Base-by-base conservation (phyloP, 2,113 vertebrate genomes). In the Myrmophylax atrothorax region DNA sequence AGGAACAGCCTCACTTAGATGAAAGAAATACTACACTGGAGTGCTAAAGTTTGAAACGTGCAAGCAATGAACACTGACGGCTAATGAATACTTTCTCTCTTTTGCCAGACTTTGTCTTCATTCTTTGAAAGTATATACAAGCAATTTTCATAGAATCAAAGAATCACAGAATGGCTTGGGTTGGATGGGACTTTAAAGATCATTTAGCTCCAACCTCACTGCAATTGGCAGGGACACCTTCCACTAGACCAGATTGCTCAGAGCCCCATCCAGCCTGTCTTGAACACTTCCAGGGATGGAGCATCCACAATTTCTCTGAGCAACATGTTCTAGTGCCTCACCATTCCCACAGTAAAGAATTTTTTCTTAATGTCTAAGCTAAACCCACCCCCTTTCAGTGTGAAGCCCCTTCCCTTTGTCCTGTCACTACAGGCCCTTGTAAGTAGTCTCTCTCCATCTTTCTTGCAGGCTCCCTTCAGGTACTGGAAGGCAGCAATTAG, bases 381-480 rank as follows among this genome's bases (percentile, higher is more conserved):
- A 52, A 74, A 59, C 12, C 8, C 29, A 46, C 15, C 9, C 18
- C 46, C 18, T 47, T 47, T 47, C 52, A 59, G 6, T 44, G 35
- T 0, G 0, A 74, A 26, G 23, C 7, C 25, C 7, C 16, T 60
- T 9, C 7, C 59, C 24, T 25, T 67, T 52, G 28, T 38, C 12
- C 23, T 59, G 16, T 29, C 37, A 75, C 28, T 52, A 38, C 13
- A n/a, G 7, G 8, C 3, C 33, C 26, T 33, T 22, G 26, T 14
- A 59, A 42, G 33, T 4, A 31, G 14, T 16, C 35, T 49, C 17
- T 49, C 20, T 24, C 8, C 9, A 9, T 46, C 8, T 46, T 74
- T 59, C 46, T 52, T 46, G 15, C 38, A 33, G 12, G 18, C 5
- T 33, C 14, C 7, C 33, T 44, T 67, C 37, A 46, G 15, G 3